Conservation (phyloP, 2,797 vertebrate genomes). For the Rallus crepitans region DNA sequence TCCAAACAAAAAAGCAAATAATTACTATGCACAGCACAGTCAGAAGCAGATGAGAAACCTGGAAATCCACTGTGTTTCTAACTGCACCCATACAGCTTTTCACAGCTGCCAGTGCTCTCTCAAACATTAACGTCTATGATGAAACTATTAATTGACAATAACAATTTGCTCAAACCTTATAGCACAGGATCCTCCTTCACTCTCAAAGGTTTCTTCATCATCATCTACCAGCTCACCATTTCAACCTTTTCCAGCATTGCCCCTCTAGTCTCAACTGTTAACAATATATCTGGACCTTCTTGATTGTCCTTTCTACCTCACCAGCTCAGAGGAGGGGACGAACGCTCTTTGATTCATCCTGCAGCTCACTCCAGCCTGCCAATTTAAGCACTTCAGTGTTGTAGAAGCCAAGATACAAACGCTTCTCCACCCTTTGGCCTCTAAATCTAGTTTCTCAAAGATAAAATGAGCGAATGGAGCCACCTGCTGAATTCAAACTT, state of each 20-base stretch:
- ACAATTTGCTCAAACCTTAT: neutral
- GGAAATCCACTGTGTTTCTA: neutral
- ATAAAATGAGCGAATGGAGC: conserved; percentile 12
- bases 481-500: conserved; percentile 10
- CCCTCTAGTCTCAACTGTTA: neutral
- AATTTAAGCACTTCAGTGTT: neutral
- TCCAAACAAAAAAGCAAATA: neutral
- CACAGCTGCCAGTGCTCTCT: neutral
- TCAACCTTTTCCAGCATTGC: neutral
- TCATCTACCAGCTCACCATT: neutral
- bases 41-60: neutral
- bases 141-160: neutral
- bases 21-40: neutral
- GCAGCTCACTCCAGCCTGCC: neutral
- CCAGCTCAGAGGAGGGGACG: neutral
- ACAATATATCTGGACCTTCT: neutral
- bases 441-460: neutral
- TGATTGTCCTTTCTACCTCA: neutral
- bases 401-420: neutral
- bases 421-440: neutral
- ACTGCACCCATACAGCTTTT: neutral
- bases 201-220: neutral
- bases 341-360: neutral
- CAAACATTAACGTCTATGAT: neutral
- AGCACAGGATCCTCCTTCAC: neutral